These are phyloP conservation scores for Polypedilum vanderplanki DNA, from an alignment of 1,140 invertebrate genomes.

Conservation along the genomic window DNA sequence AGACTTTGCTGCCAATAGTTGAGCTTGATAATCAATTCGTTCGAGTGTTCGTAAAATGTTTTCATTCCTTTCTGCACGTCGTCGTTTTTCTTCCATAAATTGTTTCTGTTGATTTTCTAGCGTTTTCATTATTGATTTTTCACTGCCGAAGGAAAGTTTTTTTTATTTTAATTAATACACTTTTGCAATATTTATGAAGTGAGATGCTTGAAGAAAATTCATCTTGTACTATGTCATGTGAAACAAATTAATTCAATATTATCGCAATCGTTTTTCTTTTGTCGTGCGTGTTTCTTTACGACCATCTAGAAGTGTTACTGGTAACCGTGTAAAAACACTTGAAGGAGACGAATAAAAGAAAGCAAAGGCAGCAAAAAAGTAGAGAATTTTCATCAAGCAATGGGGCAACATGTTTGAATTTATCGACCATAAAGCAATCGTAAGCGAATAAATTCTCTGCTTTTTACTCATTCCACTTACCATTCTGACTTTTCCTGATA, in stretches of 20 bases:
- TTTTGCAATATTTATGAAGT: too few species aligned
- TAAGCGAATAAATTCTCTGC: slow-evolving; percentile 25
- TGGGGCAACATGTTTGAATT: slow-evolving; percentile 25
- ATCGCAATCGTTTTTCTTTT: too few species aligned
- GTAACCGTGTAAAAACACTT: not conserved
- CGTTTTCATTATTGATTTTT: slow-evolving; percentile 45
- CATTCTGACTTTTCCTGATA: slow-evolving; percentile 40
- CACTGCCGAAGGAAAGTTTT: slow-evolving; percentile 32
- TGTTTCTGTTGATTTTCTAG: slow-evolving; percentile 51
- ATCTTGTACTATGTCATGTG: too few species aligned
- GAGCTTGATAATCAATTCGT: slow-evolving; percentile 50
- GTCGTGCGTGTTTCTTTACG: too few species aligned
- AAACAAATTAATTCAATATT: too few species aligned
- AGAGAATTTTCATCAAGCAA: not conserved
- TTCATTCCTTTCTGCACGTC: slow-evolving; percentile 53
- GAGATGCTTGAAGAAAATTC: too few species aligned
- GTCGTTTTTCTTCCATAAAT: slow-evolving; percentile 53
- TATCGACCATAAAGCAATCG: slow-evolving; percentile 28
- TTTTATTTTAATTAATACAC: too few species aligned
- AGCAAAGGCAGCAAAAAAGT: not conserved
- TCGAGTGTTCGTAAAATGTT: slow-evolving; percentile 51
- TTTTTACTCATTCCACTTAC: slow-evolving; percentile 37
- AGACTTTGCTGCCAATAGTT: slow-evolving; percentile 52
- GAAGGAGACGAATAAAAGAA: not conserved
- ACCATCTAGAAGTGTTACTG: not conserved